phyloP scores from a whole-genome alignment of 1,140 invertebrate genomes.

The Lordiphosa stackelbergi region DNA sequence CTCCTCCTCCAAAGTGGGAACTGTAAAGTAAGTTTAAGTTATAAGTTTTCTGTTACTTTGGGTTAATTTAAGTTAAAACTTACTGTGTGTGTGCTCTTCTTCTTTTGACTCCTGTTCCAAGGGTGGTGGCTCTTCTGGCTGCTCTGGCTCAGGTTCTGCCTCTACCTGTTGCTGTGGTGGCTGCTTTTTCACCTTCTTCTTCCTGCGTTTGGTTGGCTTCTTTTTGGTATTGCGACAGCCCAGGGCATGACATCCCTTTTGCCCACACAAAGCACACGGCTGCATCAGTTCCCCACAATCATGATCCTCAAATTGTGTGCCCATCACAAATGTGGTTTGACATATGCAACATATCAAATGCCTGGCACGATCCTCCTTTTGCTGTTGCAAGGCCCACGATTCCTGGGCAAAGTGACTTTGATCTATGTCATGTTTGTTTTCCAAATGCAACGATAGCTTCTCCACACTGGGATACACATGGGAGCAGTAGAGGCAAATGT shows the following conservation, averaged over 20 bases:
- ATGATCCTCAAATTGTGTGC: constrained; percentile 85
- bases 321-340: constrained; percentile 84
- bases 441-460: constrained; percentile 85
- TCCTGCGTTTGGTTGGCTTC: constrained; percentile 6
- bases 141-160: neutral
- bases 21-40: constrained; percentile 6
- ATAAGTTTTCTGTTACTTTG: no score
- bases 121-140: constrained; percentile 7
- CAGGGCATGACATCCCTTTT: constrained; percentile 49
- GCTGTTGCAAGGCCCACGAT: constrained; percentile 79
- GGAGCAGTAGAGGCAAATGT: constrained; percentile 87
- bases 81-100: constrained; percentile 23
- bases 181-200: constrained; percentile 10
- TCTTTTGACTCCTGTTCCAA: neutral
- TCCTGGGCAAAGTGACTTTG: constrained; percentile 81
- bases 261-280: constrained; percentile 57
- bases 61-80: neutral
- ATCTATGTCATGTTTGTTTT: constrained; percentile 85
- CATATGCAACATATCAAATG: constrained; percentile 88
- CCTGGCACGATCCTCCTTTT: constrained; percentile 76
- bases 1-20: constrained; percentile 28
- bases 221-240: constrained; percentile 54
- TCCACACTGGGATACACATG: constrained; percentile 88
- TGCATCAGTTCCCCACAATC: constrained; percentile 79
- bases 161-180: neutral